Evolutionary conservation across 1,140 invertebrate genomes (phyloP), one percentile per base, ranked within the genome.

Genomic region (Bombus confusus): DNA sequence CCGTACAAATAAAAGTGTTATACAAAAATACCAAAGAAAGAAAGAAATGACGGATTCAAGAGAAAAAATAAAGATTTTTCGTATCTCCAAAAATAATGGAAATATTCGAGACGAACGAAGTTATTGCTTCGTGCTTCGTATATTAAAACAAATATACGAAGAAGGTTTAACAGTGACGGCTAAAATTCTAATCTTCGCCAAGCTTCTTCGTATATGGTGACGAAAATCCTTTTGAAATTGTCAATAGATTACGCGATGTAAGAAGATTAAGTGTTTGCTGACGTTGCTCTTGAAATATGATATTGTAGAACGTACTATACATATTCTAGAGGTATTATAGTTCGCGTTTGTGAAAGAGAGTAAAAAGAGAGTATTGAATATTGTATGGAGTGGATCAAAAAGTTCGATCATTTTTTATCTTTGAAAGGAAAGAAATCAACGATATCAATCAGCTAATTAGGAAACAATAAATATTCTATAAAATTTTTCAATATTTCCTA

Each of bases 131-230:
- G 18, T 5, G 4, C 2, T n/a, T 12, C 62, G 4, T 64, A 64
- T 12, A 39, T 31, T 52, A 18, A 10, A 59, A 39, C 15, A 81
- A 73, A 62, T 73, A 59, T 62, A n/a, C 47, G 22, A 37, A n/a
- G 69, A 81, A 73, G n/a, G 28, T 81, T 37, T 13, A 5, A n/a
- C 8, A 1, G 68, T 43, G 47, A 34, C 52, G 18, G 71, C 37
- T 59, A 31, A 72, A 73, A 81, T 81, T 73, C 18, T 59, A 81
- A 81, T 59, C 13, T 25, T 22, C 8, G 68, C 3, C 37, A 72
- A 66, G 39, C 18, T 66, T 64, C 59, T 78, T 22, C 25, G 37
- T 37, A 31, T 22, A 41, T 5, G 8, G 9, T 25, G 9, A 41
- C 10, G 34, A 52, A 52, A 22, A 28, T 72, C 25, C 47, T 10